Evolutionary conservation across 1,140 invertebrate species (phyloP), one percentile per base, ranked within the genome.

Genomic region (Temnothorax nylanderi): DNA sequence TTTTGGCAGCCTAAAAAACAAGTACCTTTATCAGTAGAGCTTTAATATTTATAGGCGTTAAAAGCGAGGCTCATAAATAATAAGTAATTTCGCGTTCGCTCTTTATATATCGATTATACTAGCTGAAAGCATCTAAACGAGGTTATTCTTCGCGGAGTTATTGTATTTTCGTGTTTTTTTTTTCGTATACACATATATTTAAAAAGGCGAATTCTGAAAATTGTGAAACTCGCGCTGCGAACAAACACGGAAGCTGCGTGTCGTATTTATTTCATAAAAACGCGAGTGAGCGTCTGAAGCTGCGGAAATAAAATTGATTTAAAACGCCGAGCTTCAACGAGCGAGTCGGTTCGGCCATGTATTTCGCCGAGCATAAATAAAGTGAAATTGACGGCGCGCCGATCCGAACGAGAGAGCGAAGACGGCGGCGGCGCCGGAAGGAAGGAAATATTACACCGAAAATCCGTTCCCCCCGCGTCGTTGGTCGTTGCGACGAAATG

Each of bases 301-400:
- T 56, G 5, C 18, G n/a, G n/a, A 60, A 58, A 75, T 84, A 47
- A 84, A 75, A 84, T 84, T 54, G 69, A 75, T 60, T 84, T 80
- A 67, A 80, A 26, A 41, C 18, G 16, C 32, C 49, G n/a, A 69
- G 65, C 69, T 47, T 49, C 4, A 41, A 11, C 56, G n/a, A 58
- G 18, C 54, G 32, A 44, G 6, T 21, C 37, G 8, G 16, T 37
- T 18, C 26, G 54, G 13, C 4, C 41, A 7, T 41, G 34, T 60
- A 74, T 47, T 49, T 51, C 69, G 80, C 32, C 54, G 21, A 21
- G 54, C 54, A 56, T 47, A 74, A 81, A 58, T 81, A 71, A 81
- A 71, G 26, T 34, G 78, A 56, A 82, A 72, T 72, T 82, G 78
- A 56, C 37, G 47, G 41, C 4, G 37, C 16, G 10, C 10, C 34